Evolutionary conservation across 2,113 vertebrate species (phyloP), one percentile per base, ranked within the genome.

Genomic region (Elaphurus davidianus): DNA sequence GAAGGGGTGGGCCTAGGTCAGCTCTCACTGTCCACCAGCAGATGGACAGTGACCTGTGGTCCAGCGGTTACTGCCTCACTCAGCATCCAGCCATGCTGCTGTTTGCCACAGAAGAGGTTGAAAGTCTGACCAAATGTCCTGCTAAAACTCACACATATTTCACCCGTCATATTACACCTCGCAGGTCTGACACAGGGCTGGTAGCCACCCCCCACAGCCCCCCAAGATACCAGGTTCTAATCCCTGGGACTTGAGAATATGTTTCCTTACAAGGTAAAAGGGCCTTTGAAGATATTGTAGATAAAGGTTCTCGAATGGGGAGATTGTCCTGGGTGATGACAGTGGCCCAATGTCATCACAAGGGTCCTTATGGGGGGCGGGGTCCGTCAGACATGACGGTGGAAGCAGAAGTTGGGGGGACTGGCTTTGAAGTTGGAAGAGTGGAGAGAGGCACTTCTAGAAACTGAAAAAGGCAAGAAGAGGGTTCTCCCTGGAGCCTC

Each of bases 171-270:
- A 40, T 50, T 50, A 27, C 9, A 25, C 60, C 45, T 27, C 1
- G 0, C n/a, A 7, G 55, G 2, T 6, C 33, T 81, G 15, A 19
- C 33, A 40, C 0, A 1, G 55, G 21, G n/a, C 21, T 60, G 74
- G 40, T 4, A 25, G 40, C 21, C 6, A 36, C 21, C 43, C 4
- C 45, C 10, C 33, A 16, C n/a, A 27, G 54, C 7, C 23, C 54
- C 67, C 21, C 2, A 3, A 13, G 55, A 52, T 12, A 36, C 23
- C 33, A 36, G 74, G 89, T 36, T 33, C 43, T 28, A 27, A n/a
- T 52, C 89, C 1, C 10, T 19, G 10, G 7, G 55, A 76, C 43
- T n/a, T 21, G 23, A 50, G 55, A 62, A 6, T 19, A 27, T 6
- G 43, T 62, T 47, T 52, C 23, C 21, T 50, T 19, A 13, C 12